Conservation (phyloP, 2,797 vertebrate genomes). For the Phylloscopus collybita region DNA sequence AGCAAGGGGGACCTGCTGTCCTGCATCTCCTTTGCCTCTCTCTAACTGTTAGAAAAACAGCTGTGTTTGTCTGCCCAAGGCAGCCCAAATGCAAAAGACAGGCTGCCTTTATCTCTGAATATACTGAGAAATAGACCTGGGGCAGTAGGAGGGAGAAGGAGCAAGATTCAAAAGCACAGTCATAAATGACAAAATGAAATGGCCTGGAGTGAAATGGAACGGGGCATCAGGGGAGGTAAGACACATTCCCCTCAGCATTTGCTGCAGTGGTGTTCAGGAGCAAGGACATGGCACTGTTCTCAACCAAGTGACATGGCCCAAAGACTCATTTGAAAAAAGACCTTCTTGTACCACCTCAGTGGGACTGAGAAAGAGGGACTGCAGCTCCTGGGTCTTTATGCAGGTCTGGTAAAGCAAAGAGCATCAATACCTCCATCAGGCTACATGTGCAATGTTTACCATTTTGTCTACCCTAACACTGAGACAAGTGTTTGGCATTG, state of each 20-base stretch:
- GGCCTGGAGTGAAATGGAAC: neutral
- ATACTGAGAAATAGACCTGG: neutral
- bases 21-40: too few relatives aligned
- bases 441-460: neutral
- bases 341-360: neutral
- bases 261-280: neutral
- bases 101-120: neutral
- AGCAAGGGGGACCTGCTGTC: too few relatives aligned
- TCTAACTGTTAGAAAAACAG: too few relatives aligned
- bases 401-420: neutral
- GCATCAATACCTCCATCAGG: neutral
- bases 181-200: neutral
- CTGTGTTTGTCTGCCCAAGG: too few relatives aligned
- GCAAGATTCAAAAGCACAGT: too few relatives aligned
- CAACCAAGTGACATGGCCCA: neutral
- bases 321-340: neutral
- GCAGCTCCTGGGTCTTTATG: neutral
- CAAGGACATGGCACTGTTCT: neutral
- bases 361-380: neutral
- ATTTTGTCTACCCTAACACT: neutral
- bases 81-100: too few relatives aligned
- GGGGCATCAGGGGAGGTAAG: neutral
- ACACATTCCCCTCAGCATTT: neutral
- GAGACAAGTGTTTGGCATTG: neutral
- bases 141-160: neutral